Evolutionary conservation across 2,797 vertebrate species (phyloP), one percentile per base, ranked within the genome.

Genomic region (Pteronotus mesoamericanus): DNA sequence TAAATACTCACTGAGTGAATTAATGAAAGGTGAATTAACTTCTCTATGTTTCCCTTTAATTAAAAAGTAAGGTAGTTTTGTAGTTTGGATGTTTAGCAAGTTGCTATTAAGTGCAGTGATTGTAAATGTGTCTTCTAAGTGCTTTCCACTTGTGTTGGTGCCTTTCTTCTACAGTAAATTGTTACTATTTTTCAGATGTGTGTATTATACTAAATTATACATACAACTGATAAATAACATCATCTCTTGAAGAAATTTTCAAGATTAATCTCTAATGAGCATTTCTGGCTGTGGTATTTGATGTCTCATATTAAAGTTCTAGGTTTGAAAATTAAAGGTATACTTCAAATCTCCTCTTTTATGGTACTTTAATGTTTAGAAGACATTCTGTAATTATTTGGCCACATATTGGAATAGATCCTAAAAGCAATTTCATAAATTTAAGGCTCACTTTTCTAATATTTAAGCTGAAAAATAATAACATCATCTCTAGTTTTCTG

Each of bases 341-440:
- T 80, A 57, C 4, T 55, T 96, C 78, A 94, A 94, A 51, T 34
- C 15, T 79, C 21, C 19, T 87, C 14, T 66, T 93, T 79, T 71
- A 82, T 71, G 79, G 61, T 34, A 37, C 34, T 91, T 86, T 91
- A 68, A n/a, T 78, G 3, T 72, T 91, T 44, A 83, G n/a, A 96
- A 80, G 7, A 75, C 95, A 79, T 68, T 92, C 12, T 95, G 4
- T 84, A 94, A 94, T 57, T 94, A 75, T 80, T 94, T 85, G 34
- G 11, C 42, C 75, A 29, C 16, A n/a, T 82, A 18, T 55, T 95
- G 4, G 32, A n/a, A 29, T 89, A 77, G 46, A 94, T 90, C 37
- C 44, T 84, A 21, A 92, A 91, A 72, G 64, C 46, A 93, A 83
- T 95, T 94, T 95, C 26, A 83, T 71, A 85, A 59, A 93, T 4